Evolutionary conservation across 2,797 vertebrate species (phyloP).

Genomic region (Peromyscus melanophrys): DNA sequence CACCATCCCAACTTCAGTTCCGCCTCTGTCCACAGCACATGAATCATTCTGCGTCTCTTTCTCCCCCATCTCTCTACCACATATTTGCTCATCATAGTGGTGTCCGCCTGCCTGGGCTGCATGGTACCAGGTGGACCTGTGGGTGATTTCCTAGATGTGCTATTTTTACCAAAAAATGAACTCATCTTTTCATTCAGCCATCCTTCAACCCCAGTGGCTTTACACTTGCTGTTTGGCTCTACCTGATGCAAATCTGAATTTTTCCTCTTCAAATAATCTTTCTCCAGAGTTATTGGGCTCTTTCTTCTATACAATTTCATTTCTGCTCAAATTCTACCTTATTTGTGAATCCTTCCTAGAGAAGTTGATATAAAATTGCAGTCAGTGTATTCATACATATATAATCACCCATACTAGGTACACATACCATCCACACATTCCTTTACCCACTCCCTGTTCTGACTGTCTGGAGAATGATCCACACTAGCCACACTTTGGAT

Average conservation of each 20-base stretch:
- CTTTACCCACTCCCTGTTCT: neutral
- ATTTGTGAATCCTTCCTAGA: neutral
- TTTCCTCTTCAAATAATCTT: neutral
- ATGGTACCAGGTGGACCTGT: neutral
- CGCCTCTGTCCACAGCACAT: no score
- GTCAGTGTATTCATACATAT: neutral
- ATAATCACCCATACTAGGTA: neutral
- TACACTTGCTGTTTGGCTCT: neutral
- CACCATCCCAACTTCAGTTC: neutral
- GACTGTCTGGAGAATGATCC: neutral
- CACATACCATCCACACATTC: neutral
- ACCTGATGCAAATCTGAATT: neutral
- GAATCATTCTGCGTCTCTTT: neutral
- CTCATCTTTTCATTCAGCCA: neutral
- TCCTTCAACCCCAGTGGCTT: neutral
- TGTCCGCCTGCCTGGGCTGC: rapidly evolving
- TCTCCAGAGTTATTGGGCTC: neutral
- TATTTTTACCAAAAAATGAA: neutral
- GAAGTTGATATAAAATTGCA: neutral
- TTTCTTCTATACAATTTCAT: neutral
- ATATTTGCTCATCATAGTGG: neutral
- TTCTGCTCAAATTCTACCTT: neutral
- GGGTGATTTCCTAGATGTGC: neutral
- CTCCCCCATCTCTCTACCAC: neutral
- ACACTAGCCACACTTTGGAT: no score